Evolutionary conservation across 2,113 vertebrate species (phyloP).

Genomic region (Ceyx melanurus): DNA sequence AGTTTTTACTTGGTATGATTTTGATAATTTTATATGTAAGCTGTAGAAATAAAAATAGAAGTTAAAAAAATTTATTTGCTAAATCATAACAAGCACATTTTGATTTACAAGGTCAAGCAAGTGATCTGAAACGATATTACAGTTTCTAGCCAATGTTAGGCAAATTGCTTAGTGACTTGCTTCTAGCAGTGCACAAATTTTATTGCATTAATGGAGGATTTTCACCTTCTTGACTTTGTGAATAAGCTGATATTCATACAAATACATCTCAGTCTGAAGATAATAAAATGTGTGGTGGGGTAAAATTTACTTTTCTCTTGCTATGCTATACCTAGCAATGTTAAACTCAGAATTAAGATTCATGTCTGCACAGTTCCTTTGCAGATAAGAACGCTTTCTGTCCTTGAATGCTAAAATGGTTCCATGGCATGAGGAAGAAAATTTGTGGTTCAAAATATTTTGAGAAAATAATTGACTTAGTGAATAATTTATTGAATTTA

Average conservation of each 20-base stretch:
- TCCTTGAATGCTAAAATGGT: constrained; percentile 3
- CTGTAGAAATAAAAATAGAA: background rate
- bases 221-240: background rate
- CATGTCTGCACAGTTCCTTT: background rate
- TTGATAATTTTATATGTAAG: background rate
- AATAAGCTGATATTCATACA: background rate
- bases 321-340: background rate
- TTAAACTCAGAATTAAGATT: constrained; percentile 22
- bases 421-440: background rate
- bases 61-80: background rate
- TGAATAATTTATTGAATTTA: constrained; percentile 66
- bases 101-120: background rate
- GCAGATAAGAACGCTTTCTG: background rate
- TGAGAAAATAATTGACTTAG: constrained; percentile 46
- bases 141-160: background rate
- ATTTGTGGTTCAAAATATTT: constrained; percentile 26
- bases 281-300: background rate
- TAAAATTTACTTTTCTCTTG: background rate
- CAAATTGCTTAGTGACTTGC: background rate
- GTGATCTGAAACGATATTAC: background rate
- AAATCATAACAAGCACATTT: background rate
- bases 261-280: background rate
- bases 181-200: background rate
- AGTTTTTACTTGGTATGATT: background rate
- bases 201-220: background rate